Conservation (phyloP, 2,888 invertebrate species). For the Dynastes maya region DNA sequence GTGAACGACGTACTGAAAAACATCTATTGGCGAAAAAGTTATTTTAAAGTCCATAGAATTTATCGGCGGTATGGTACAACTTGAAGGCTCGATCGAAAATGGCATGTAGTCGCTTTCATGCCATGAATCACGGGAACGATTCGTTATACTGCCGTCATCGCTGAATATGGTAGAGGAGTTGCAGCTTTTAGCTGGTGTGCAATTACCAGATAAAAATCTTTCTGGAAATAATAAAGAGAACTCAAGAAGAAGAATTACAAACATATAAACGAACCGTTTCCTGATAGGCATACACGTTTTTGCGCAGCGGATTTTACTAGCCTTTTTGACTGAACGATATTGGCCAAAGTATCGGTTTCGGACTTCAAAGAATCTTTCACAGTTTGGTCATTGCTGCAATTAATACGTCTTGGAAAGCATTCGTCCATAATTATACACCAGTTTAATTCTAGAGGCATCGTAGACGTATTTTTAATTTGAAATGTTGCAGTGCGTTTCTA, state of each 20-base stretch:
- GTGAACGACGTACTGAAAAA: slow-evolving; percentile 73
- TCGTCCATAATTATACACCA: slow-evolving; percentile 57
- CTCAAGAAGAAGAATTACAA: not conserved
- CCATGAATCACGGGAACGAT: slow-evolving; percentile 55
- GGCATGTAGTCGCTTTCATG: slow-evolving; percentile 67
- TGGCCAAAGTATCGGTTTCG: slow-evolving; percentile 3
- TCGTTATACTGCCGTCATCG: slow-evolving; percentile 51
- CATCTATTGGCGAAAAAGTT: slow-evolving; percentile 74
- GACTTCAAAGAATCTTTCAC: slow-evolving; percentile 2
- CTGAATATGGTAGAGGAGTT: slow-evolving; percentile 58
- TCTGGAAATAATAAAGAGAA: slow-evolving; percentile 51
- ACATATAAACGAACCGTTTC: slow-evolving; percentile 49
- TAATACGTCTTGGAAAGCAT: slow-evolving; percentile 52
- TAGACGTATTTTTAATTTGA: slow-evolving; percentile 61
- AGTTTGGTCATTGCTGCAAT: slow-evolving; percentile 6
- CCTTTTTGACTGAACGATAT: slow-evolving; percentile 10
- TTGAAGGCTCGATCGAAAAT: slow-evolving; percentile 72
- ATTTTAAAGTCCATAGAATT: slow-evolving; percentile 70
- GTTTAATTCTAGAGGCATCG: slow-evolving; percentile 59
- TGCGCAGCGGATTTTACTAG: slow-evolving; percentile 7
- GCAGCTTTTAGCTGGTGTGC: slow-evolving; percentile 7
- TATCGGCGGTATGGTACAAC: slow-evolving; percentile 70
- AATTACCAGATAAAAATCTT: slow-evolving; percentile 51
- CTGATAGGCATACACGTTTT: slow-evolving; percentile 49
- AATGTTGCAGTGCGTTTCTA: slow-evolving; percentile 60